Evolutionary conservation across 2,113 vertebrate genomes (phyloP).

Genomic region (Gambusia holbrooki): DNA sequence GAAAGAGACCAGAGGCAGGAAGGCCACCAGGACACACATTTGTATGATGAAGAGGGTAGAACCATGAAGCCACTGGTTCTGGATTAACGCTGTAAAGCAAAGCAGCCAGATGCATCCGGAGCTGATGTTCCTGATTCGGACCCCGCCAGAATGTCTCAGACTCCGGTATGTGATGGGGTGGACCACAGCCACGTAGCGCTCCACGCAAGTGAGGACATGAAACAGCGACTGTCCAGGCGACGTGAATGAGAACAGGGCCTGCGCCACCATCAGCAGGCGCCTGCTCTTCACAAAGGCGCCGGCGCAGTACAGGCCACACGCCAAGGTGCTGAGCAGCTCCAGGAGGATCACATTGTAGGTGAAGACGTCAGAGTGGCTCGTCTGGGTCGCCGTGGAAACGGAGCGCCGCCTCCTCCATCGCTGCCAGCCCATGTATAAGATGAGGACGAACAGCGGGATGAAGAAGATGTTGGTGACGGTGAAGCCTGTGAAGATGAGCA

Average conservation of each 20-base stretch:
- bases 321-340: conserved; percentile 10
- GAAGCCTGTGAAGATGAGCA: conserved; percentile 7
- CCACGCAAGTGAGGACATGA: conserved; percentile 34
- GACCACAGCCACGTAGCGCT: conserved; percentile 37
- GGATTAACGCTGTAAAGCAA: neutral
- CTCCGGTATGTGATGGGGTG: conserved; percentile 22
- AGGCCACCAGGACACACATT: neutral
- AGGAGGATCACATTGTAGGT: conserved; percentile 30
- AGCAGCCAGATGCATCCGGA: conserved; percentile 20
- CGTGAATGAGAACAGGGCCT: neutral
- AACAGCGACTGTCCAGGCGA: conserved; percentile 31
- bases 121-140: conserved; percentile 1
- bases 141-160: neutral
- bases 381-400: neutral
- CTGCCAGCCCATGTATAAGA: conserved; percentile 11
- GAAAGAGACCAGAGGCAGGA: neutral
- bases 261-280: neutral
- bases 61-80: rapidly evolving
- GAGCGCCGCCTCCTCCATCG: conserved; percentile 8
- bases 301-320: neutral
- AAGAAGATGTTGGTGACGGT: neutral
- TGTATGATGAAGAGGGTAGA: neutral
- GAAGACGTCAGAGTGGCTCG: conserved; percentile 33
- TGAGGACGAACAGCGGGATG: neutral
- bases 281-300: rapidly evolving